Evolutionary conservation across 1,140 invertebrate genomes (phyloP), one percentile per base, ranked within the genome.

Genomic region (Drosophila funebris): DNA sequence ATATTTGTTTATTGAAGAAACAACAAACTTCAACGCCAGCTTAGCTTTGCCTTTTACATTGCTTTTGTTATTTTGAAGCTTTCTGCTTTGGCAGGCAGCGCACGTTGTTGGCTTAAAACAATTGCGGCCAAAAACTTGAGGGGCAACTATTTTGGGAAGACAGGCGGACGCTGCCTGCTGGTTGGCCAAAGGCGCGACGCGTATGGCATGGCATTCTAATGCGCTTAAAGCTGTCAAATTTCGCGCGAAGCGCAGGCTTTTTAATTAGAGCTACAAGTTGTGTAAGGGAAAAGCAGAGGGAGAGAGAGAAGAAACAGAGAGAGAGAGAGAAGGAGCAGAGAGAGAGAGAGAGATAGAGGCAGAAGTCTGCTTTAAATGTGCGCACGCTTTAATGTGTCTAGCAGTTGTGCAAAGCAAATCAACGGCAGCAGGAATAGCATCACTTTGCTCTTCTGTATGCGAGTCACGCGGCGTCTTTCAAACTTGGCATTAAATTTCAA

Each of bases 401-500:
- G 53, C 50, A 61, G 56, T 31, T 48, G 70, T n/a, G 36, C 44
- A 36, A 31, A 22, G 31, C 9, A 31, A n/a, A 37, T 24, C 24
- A n/a, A 36, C 1, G 13, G 3, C 20, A 24, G 18, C 20, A 20
- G 14, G 14, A 22, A 14, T 9, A 22, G 33, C 48, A n/a, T 56
- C 22, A 6, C 22, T 56, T 14, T 56, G 4, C 18, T 63, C 50
- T 68, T 85, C 52, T 74, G 81, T 77, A 84, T 84, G 62, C 80
- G 18, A 63, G 63, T 71, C 80, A 84, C 82, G 81, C 81, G 77
- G 68, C 74, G 73, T 78, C 77, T 85, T 77, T 70, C 81, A 81
- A 87, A 77, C 61, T 87, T 74, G 77, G 81, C 82, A 87, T 84
- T 84, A 87, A 87, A 84, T 84, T 84, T 84, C 77, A 84, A 84